Evolutionary conservation across 2,797 vertebrate species (phyloP).

Genomic region (Sebastes kiyomatsui): DNA sequence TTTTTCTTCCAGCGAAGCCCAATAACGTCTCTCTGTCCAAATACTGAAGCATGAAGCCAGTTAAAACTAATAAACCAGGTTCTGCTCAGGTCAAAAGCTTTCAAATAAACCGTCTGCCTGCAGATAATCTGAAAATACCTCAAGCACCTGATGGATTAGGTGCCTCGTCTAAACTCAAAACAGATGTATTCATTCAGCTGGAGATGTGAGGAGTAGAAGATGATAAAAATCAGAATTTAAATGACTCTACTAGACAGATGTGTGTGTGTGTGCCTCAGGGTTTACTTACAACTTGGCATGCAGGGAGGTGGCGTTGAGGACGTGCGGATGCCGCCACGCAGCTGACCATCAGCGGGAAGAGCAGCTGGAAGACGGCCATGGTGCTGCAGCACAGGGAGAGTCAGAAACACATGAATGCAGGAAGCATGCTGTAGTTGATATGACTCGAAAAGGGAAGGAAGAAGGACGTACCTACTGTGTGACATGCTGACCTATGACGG

Average conservation of each 20-base stretch:
- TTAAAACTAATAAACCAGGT: constrained; percentile 23
- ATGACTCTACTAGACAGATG: not conserved
- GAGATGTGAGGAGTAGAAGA: not conserved
- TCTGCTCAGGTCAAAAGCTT: not conserved
- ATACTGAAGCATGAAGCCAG: not conserved
- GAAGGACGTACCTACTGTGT: constrained; percentile 36
- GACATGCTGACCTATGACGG: constrained; percentile 47
- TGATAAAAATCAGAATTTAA: not conserved
- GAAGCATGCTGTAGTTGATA: constrained; percentile 43
- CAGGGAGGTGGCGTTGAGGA: constrained; percentile 53
- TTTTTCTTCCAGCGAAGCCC: not conserved
- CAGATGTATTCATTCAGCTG: constrained; percentile 5
- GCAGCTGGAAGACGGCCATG: constrained; percentile 86
- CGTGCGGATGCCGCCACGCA: constrained; percentile 69
- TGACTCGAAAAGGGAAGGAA: constrained; percentile 46
- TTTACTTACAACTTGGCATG: constrained; percentile 88
- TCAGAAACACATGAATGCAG: constrained; percentile 35
- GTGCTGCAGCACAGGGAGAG: constrained; percentile 74
- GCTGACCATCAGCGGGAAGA: constrained; percentile 82
- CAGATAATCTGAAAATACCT: constrained; percentile 9
- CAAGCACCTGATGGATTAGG: constrained; percentile 21
- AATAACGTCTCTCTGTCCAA: not conserved
- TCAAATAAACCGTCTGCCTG: constrained; percentile 28
- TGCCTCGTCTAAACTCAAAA: constrained; percentile 22
- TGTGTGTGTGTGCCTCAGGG: not conserved